Evolutionary conservation across 1,140 invertebrate species (phyloP).

Genomic region (Lethrus apterus): DNA sequence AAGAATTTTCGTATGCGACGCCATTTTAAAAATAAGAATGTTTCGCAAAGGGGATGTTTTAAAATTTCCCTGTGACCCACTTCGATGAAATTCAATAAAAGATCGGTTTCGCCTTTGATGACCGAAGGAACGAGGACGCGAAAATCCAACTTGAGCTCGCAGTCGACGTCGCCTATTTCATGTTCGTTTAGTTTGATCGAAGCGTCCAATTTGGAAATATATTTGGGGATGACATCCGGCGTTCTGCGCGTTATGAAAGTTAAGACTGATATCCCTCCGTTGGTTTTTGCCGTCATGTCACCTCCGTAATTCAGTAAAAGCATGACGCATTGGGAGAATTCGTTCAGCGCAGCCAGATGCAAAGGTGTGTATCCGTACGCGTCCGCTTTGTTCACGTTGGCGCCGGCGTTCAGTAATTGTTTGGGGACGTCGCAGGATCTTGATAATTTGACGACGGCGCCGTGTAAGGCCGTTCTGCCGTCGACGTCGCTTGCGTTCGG

Average conservation of each 20-base stretch:
- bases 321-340: constrained; percentile 68
- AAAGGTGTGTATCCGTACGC: constrained; percentile 72
- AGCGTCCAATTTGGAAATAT: constrained; percentile 64
- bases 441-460: constrained; percentile 67
- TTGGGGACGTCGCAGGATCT: constrained; percentile 63
- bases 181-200: constrained; percentile 71
- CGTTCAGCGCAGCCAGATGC: constrained; percentile 77
- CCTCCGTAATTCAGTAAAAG: constrained; percentile 70
- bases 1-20: constrained; percentile 75
- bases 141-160: constrained; percentile 72
- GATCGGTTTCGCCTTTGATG: constrained; percentile 59
- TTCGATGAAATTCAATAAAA: constrained; percentile 67
- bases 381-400: constrained; percentile 68
- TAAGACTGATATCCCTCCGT: constrained; percentile 69
- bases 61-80: constrained; percentile 67
- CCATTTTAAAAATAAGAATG: constrained; percentile 77
- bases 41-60: constrained; percentile 74
- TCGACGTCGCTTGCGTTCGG: constrained; percentile 58
- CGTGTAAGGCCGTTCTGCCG: constrained; percentile 69
- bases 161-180: constrained; percentile 74
- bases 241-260: constrained; percentile 74
- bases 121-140: constrained; percentile 54
- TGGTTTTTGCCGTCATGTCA: constrained; percentile 71
- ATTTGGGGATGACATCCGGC: constrained; percentile 66
- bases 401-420: constrained; percentile 57